These are phyloP conservation scores for Dromococcyx pavoninus DNA, from an alignment of 2,797 vertebrate genomes.

Conservation along the genomic window DNA sequence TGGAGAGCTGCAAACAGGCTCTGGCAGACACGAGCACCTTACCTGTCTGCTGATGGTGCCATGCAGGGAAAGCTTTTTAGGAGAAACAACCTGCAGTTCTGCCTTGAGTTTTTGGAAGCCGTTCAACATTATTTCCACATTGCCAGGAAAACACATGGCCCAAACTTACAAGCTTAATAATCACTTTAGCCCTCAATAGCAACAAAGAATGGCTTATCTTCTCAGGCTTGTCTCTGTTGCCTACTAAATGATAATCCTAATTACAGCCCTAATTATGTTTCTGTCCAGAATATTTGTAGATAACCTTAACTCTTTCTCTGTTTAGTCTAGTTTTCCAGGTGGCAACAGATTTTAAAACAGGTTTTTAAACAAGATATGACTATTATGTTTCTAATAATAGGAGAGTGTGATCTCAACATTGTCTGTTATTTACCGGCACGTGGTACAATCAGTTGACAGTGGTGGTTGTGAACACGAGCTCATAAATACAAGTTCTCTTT, in stretches of 20 bases:
- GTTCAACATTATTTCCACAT: conserved; percentile 16
- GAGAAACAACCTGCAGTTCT: conserved; percentile 26
- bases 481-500: conserved; percentile 55
- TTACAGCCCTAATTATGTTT: conserved; percentile 74
- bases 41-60: neutral
- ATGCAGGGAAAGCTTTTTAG: neutral
- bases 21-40: neutral
- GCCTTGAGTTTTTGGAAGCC: conserved; percentile 43
- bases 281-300: conserved; percentile 71
- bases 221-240: conserved; percentile 44
- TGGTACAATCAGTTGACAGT: conserved; percentile 56
- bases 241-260: conserved; percentile 69
- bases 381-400: conserved; percentile 75
- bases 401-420: conserved; percentile 61
- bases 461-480: conserved; percentile 44
- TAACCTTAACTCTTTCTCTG: conserved; percentile 74
- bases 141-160: conserved; percentile 56
- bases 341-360: conserved; percentile 77
- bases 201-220: conserved; percentile 67
- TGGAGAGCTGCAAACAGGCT: neutral
- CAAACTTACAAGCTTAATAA: conserved; percentile 41
- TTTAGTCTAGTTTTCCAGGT: conserved; percentile 81
- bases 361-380: conserved; percentile 73
- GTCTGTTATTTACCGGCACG: conserved; percentile 59
- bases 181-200: conserved; percentile 61